These are phyloP conservation scores for Cryptosula pallasiana DNA, from an alignment of 2,888 invertebrate species.

Conservation along the genomic window DNA sequence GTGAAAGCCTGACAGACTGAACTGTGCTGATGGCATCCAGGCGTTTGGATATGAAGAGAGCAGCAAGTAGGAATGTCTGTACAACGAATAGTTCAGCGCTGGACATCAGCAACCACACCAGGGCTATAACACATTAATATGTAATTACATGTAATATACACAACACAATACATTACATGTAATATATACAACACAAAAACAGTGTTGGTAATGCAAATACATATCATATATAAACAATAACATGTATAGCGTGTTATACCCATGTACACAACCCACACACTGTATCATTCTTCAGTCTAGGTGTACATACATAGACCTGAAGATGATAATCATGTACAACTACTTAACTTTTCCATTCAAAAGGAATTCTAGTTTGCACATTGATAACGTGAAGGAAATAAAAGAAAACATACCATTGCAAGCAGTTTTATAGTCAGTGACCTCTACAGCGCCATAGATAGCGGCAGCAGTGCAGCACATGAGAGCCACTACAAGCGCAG, in stretches of 20 bases:
- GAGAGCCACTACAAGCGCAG: slow-evolving; percentile 53
- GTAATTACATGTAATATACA: neutral
- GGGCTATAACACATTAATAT: slow-evolving; percentile 45
- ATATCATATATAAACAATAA: no score
- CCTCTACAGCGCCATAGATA: slow-evolving; percentile 55
- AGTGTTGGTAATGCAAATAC: no score
- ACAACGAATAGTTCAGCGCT: slow-evolving; percentile 56
- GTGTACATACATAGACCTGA: no score
- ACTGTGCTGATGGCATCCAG: slow-evolving; percentile 52
- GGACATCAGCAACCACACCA: slow-evolving; percentile 58
- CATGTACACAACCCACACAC: no score
- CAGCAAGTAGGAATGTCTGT: slow-evolving; percentile 56
- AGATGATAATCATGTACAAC: no score
- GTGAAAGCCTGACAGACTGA: slow-evolving; percentile 52
- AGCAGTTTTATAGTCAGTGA: slow-evolving; percentile 55
- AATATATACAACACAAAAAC: no score
- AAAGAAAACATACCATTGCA: slow-evolving; percentile 54
- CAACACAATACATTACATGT: no score
- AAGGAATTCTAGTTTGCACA: no score
- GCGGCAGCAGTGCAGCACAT: slow-evolving; percentile 56
- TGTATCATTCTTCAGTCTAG: no score
- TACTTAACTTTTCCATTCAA: no score
- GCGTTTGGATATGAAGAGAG: slow-evolving; percentile 55
- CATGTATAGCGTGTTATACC: no score
- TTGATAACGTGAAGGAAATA: no score